These are phyloP conservation scores for Merops nubicus DNA, from an alignment of 2,113 vertebrate species.

Conservation along the genomic window DNA sequence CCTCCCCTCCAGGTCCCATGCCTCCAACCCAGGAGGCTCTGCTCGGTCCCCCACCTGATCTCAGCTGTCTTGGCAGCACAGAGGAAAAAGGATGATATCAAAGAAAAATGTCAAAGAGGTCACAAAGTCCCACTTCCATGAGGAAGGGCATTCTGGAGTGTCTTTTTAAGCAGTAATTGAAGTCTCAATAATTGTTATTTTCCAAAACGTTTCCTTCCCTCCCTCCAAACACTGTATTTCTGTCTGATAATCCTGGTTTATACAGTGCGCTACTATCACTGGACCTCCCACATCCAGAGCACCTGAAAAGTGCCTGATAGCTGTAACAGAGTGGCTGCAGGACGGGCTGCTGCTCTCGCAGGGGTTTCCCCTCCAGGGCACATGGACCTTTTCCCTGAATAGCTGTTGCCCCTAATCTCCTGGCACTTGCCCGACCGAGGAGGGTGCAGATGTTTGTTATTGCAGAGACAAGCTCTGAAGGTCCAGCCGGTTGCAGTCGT, in stretches of 20 bases:
- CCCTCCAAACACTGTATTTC: background rate
- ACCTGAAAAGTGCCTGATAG: background rate
- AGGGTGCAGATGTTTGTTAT: constrained; percentile 8
- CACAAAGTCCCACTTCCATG: background rate
- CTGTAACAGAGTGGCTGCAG: background rate
- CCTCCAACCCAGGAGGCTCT: background rate
- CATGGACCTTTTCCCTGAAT: background rate
- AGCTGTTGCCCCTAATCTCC: background rate
- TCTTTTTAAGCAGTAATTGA: background rate
- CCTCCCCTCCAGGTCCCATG: fast-evolving
- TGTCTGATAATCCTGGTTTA: background rate
- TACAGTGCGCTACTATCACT: background rate
- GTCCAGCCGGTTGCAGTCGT: background rate
- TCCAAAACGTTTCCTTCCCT: background rate
- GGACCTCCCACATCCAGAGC: background rate
- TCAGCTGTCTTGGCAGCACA: background rate
- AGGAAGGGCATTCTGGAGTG: background rate
- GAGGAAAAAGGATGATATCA: background rate
- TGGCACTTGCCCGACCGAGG: background rate
- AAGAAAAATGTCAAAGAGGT: constrained; percentile 2
- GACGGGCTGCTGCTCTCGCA: background rate
- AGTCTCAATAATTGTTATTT: background rate
- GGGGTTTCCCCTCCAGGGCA: background rate
- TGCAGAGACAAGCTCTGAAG: background rate
- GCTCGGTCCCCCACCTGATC: background rate